A percentile compares a stretch with the other conserved stretches of the same genome.
These are phyloP conservation scores for Ictidomys tridecemlineatus DNA, from an alignment of 2,113 vertebrate genomes.

Conservation along the genomic window DNA sequence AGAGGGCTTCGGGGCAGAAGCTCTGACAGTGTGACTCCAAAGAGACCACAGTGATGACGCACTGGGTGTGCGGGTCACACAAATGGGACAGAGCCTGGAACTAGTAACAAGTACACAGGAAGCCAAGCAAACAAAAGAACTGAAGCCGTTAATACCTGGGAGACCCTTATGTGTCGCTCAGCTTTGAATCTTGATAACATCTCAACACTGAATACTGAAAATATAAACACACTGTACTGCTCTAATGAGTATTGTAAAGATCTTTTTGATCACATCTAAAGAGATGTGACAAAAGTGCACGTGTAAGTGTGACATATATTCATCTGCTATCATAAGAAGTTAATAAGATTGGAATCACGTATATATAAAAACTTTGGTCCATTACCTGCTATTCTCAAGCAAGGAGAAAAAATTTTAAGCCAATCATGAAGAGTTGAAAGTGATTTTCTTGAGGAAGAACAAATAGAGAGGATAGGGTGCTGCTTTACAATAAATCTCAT, in stretches of 20 bases:
- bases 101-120: not conserved
- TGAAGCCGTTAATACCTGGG: not conserved
- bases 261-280: not conserved
- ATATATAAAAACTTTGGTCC: not conserved
- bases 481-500: not conserved
- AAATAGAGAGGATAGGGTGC: not conserved
- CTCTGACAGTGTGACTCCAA: not conserved
- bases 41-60: not conserved
- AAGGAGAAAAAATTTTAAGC: not conserved
- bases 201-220: not conserved
- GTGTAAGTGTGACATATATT: rapidly evolving
- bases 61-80: not conserved
- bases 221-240: not conserved
- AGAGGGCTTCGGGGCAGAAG: not conserved
- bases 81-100: not conserved
- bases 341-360: not conserved
- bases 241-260: not conserved
- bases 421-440: not conserved
- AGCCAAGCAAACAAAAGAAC: not conserved
- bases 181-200: not conserved
- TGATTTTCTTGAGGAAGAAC: not conserved
- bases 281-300: not conserved
- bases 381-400: not conserved
- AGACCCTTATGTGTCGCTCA: not conserved
- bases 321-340: not conserved